Conservation (phyloP, 2,797 vertebrate species). For the Micropoecilia bifurca region DNA sequence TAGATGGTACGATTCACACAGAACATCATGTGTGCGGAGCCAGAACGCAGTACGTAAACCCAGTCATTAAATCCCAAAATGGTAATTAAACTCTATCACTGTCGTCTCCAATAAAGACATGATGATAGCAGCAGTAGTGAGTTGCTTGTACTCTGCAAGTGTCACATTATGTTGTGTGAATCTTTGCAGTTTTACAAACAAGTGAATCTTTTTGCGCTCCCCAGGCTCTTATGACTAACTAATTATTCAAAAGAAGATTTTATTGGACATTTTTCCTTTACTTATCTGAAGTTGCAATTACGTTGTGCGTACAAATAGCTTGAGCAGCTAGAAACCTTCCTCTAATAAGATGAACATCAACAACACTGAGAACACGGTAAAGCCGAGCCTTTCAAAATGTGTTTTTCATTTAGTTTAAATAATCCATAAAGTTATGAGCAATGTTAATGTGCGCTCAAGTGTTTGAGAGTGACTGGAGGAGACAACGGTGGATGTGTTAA, state of each 20-base stretch:
- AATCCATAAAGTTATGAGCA: not conserved
- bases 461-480: slow-evolving; percentile 17
- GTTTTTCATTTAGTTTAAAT: not conserved
- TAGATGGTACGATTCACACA: not conserved
- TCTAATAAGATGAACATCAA: not conserved
- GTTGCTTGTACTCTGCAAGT: slow-evolving; percentile 54
- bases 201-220: slow-evolving; percentile 25
- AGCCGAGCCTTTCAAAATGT: not conserved
- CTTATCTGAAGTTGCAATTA: not conserved
- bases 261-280: slow-evolving; percentile 1
- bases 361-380: not conserved
- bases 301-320: not conserved
- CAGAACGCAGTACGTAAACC: not conserved
- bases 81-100: slow-evolving; percentile 12
- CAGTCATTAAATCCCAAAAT: slow-evolving; percentile 10
- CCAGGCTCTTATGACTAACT: slow-evolving; percentile 34
- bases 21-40: not conserved
- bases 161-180: slow-evolving; percentile 72
- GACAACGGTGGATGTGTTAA: slow-evolving; percentile 9
- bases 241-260: slow-evolving; percentile 33
- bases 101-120: slow-evolving; percentile 17
- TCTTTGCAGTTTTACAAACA: slow-evolving; percentile 62
- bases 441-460: not conserved
- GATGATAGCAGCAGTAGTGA: slow-evolving; percentile 42
- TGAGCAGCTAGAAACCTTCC: not conserved